Base-by-base conservation (phyloP, 2,113 vertebrate genomes). In the Hirundichthys speculiger region DNA sequence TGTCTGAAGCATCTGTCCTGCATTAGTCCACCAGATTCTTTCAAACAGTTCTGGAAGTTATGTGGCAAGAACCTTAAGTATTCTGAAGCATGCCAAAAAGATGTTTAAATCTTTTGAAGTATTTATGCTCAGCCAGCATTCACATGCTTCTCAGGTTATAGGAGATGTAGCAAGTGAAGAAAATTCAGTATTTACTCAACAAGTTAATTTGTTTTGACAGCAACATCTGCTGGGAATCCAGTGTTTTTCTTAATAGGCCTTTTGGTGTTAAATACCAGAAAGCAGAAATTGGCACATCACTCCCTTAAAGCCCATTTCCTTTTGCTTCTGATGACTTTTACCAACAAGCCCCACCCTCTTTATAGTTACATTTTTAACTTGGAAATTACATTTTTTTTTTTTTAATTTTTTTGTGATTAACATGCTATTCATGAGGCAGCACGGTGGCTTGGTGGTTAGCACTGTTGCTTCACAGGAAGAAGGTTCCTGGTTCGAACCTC, bases 171-270 rank as follows among this genome's bases (percentile, higher is more conserved):
- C 41, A 41, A 38, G 42, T 13, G 2, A 8, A 19, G 1, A 13
- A 46, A 18, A 67, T 25, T 11, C 38, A 74, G 38, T 69, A 61
- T 75, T 84, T 79, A 77, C 41, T 50, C 16, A 49, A 19, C 9
- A 50, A 68, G 57, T 54, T 60, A 30, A 73, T 77, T 67, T 73
- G 75, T 67, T 86, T 75, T 74, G 75, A 85, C 78, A 77, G 73
- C 69, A 77, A 75, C 77, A 81, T 75, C 73, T 77, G 86, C 41
- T 47, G 25, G 27, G 83, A 55, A 73, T 75, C 51, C 14, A 73
- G 45, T 11, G 46, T 19, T 19, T 19, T 19, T 10, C 14, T 2
- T 45, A 9, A 45, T 11, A 18, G 2, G n/a, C 18, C 25, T 27
- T 27, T 27, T 3, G 25, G 25, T 27, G 25, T 27, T 27, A 27